Evolutionary conservation across 2,797 vertebrate species (phyloP), one percentile per base, ranked within the genome.

Genomic region (Chelmon rostratus): DNA sequence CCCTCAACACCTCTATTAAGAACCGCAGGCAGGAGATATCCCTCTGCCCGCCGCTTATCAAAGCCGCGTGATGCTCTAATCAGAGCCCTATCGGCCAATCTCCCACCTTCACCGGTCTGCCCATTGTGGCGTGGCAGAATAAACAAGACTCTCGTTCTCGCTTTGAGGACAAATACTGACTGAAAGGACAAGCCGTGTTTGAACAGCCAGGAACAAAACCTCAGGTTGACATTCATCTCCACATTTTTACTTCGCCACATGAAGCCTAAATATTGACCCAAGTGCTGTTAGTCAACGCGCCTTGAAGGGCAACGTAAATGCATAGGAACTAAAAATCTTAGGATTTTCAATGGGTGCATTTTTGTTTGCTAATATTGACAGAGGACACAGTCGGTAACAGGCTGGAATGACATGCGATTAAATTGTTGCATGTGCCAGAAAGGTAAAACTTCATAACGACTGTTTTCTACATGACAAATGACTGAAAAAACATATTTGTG

Each of bases 131-230:
- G 8, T 31, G 49, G 33, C 74, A 82, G 67, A 91, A 86, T 69
- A 93, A 94, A 92, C 86, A 89, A 74, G 44, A 70, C 81, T 82
- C 62, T 65, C 52, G 18, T 82, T 83, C 46, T 25, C 3, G 23
- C 78, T 83, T 83, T 88, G 78, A 90, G 86, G 89, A 87, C 89
- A 88, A 91, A 87, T 9, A 75, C 59, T 3, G 69, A 56, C 50
- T 83, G 79, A 90, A 93, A 90, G 92, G 81, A 88, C 82, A 86
- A 79, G 67, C 33, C 5, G 31, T 91, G 83, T 93, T 92, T 91
- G 74, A 90, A 91, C 86, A 89, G 73, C 54, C 54, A 37, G 37
- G 69, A 84, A 85, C 78, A 89, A 89, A 81, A 81, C 77, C 86
- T 31, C 25, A 37, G 13, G 18, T 50, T 81, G 85, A 84, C 88